These are phyloP conservation scores for Parnassius smintheus DNA, from an alignment of 2,888 invertebrate species.

Conservation along the genomic window DNA sequence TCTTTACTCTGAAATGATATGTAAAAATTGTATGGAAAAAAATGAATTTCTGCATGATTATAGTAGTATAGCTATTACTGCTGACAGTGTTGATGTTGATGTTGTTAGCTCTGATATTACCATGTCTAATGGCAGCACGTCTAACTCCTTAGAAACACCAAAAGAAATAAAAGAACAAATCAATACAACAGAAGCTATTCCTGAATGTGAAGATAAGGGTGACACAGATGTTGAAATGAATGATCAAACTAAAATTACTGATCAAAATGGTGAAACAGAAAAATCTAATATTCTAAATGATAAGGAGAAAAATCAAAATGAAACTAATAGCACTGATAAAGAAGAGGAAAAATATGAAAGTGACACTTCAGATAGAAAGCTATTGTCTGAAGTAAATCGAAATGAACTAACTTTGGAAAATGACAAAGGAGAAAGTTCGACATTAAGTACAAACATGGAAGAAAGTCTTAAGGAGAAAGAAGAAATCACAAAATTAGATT, in stretches of 20 bases:
- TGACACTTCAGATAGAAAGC: neutral
- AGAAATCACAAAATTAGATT: neutral
- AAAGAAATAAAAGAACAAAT: conserved; percentile 14
- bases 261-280: conserved; percentile 2
- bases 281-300: neutral
- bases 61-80: conserved; percentile 68
- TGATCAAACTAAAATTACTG: conserved; percentile 6
- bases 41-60: conserved; percentile 89
- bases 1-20: conserved; percentile 91
- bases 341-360: neutral
- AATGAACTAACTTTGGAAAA: neutral
- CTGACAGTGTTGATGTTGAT: conserved; percentile 50
- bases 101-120: conserved; percentile 31
- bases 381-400: neutral
- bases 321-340: neutral
- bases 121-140: conserved; percentile 20
- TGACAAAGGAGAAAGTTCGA: neutral
- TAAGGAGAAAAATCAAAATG: neutral
- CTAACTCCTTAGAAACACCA: conserved; percentile 15
- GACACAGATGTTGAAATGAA: conserved; percentile 26
- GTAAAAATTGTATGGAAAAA: conserved; percentile 87
- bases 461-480: conserved; percentile 19
- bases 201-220: conserved; percentile 20
- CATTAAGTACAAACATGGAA: conserved; percentile 3
- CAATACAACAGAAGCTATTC: conserved; percentile 11